Percentiles rank a stretch among this genome's conserved stretches.
Conservation (phyloP, 2,888 invertebrate genomes). For the Hedychridium roseum region DNA sequence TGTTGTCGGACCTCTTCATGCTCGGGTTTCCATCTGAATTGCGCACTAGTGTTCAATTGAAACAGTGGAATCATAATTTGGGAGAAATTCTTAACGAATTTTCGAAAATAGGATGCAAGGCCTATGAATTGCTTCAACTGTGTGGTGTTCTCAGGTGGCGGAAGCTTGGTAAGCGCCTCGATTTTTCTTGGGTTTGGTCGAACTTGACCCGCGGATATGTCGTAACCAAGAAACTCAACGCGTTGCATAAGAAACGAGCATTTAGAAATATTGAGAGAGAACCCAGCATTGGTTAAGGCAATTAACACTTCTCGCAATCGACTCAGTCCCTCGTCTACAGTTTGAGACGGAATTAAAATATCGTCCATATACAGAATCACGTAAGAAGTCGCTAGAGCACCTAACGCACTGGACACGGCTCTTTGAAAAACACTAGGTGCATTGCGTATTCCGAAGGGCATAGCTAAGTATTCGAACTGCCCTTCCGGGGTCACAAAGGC, state of each 20-base stretch:
- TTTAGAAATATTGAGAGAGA: slow-evolving; percentile 24
- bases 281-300: slow-evolving; percentile 20
- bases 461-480: slow-evolving; percentile 27
- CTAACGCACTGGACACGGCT: slow-evolving; percentile 25
- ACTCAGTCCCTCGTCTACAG: slow-evolving; percentile 19
- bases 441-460: slow-evolving; percentile 37
- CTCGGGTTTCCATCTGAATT: slow-evolving; percentile 13
- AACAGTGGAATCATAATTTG: slow-evolving; percentile 19
- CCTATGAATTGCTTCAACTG: slow-evolving; percentile 33
- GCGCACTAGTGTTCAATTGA: slow-evolving; percentile 11
- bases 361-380: slow-evolving; percentile 27
- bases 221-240: slow-evolving; percentile 24
- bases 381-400: slow-evolving; percentile 12
- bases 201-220: slow-evolving; percentile 11
- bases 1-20: slow-evolving; percentile 16
- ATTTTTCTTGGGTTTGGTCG: slow-evolving; percentile 20
- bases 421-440: slow-evolving; percentile 36
- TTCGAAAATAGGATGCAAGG: slow-evolving; percentile 32
- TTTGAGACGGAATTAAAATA: slow-evolving; percentile 20
- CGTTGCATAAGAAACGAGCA: slow-evolving; percentile 21
- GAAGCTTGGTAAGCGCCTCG: slow-evolving; percentile 6
- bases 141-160: slow-evolving; percentile 20
- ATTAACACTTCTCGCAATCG: slow-evolving; percentile 21
- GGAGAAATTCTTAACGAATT: slow-evolving; percentile 25
- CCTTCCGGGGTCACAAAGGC: slow-evolving; percentile 11